phyloP scores from a whole-genome alignment of 2,888 invertebrate species.

The Petrolisthes cinctipes region DNA sequence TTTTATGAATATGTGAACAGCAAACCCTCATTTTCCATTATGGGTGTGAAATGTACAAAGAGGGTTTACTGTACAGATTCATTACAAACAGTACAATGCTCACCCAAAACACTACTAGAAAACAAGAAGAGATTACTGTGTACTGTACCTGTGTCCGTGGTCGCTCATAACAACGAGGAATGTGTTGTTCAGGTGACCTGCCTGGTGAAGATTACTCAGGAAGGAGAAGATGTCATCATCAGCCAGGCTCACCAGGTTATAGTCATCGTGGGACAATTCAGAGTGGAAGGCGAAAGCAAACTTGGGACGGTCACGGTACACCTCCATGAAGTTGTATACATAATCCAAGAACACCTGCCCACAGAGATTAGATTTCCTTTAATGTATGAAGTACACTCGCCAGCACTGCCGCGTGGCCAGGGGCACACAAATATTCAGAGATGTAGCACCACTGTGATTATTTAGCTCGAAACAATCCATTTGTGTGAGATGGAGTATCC shows the following conservation, averaged over 20 bases:
- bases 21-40: no score
- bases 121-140: background rate
- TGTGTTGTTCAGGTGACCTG: slow-evolving; percentile 81
- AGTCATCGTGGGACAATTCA: slow-evolving; percentile 88
- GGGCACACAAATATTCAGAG: no score
- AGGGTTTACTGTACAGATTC: no score
- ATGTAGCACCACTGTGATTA: background rate
- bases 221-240: slow-evolving; percentile 78
- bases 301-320: slow-evolving; percentile 79
- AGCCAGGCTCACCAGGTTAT: slow-evolving; percentile 82
- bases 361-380: background rate
- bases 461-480: no score
- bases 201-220: slow-evolving; percentile 75
- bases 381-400: background rate
- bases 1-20: background rate
- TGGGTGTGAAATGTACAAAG: no score
- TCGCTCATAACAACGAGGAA: slow-evolving; percentile 91
- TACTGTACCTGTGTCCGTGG: slow-evolving; percentile 84
- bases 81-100: no score
- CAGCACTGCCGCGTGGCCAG: background rate
- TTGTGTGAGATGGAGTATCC: no score
- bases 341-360: slow-evolving; percentile 73
- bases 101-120: background rate
- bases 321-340: slow-evolving; percentile 74
- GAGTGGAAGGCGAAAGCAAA: slow-evolving; percentile 91